A percentile compares a stretch with the other conserved stretches of the same genome.
phyloP scores from a whole-genome alignment of 2,888 invertebrate genomes.

The Orthosia gothica region DNA sequence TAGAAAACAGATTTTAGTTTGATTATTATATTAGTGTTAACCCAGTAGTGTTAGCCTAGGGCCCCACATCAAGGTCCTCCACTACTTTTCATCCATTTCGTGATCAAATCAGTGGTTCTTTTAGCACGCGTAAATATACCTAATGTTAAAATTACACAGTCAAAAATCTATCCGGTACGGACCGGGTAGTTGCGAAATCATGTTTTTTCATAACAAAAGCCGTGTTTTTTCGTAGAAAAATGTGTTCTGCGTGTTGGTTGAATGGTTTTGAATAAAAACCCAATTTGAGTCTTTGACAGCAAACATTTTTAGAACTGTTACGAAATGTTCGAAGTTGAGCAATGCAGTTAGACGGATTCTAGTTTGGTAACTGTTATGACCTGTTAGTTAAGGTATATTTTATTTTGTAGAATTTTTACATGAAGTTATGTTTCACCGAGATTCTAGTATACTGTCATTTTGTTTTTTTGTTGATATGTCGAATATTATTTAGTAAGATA shows the following conservation, averaged over 20 bases:
- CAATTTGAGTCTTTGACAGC: conserved; percentile 47
- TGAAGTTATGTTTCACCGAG: neutral
- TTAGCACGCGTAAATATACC: too few relatives aligned
- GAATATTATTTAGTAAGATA: too few relatives aligned
- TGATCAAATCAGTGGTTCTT: too few relatives aligned
- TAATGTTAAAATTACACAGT: neutral
- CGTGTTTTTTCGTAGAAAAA: conserved; percentile 14
- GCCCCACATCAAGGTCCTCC: too few relatives aligned
- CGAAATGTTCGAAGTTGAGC: conserved; percentile 40
- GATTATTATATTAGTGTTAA: too few relatives aligned
- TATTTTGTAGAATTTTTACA: neutral
- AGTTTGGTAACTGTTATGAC: conserved; percentile 4
- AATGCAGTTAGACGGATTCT: conserved; percentile 11
- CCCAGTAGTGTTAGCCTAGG: too few relatives aligned
- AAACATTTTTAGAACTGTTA: conserved; percentile 29
- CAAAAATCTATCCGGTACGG: neutral
- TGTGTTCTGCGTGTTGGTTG: neutral
- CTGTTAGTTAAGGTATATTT: neutral
- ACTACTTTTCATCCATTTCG: too few relatives aligned
- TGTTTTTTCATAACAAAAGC: conserved; percentile 9
- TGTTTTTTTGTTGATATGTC: too few relatives aligned
- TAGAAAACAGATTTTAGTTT: too few relatives aligned
- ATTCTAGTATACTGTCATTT: neutral
- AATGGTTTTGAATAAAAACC: conserved; percentile 39
- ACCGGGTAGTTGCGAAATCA: neutral